Evolutionary conservation across 64 coral and sea anemone species (phyloP), one percentile per base, ranked within the genome.

Genomic region (Catalaphyllia jardinei): DNA sequence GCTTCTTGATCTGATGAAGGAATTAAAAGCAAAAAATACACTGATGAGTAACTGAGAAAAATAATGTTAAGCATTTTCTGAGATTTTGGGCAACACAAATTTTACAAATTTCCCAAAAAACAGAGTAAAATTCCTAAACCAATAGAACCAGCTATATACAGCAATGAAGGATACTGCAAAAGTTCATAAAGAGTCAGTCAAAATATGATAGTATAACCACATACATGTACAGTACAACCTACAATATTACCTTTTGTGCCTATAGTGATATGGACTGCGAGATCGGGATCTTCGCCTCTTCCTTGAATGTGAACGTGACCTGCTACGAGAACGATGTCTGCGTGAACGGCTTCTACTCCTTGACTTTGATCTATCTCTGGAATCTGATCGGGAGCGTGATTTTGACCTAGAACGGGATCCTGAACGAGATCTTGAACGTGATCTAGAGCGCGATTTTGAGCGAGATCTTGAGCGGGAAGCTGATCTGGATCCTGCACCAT

Each of bases 251-350:
- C 30, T 89, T 93, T 22, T 93, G 33, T 92, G 92, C 52, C 79
- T 91, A 52, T 51, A 91, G 85, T 93, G 93, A 76, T 98, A 79
- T 18, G 97, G 97, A 67, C 94, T 99, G 85, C 86, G 94, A 33
- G 97, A 99, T 10, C 88, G 95, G 60, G 95, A 96, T 60, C 87
- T 91, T 71, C 88, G 80, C 71, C 62, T 79, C 75, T 54, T 63
- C 78, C 14, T 93, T 3, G 60, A 83, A 25, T 30, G 76, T 4
- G 88, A 86, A 86, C 79, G 82, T 31, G 92, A 93, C 75, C 94
- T 96, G 30, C 91, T 93, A 18, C 91, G 86, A 49, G 91, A 88
- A 20, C 25, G 82, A 16, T 51, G 88, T 52, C 60, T 83, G 55
- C 86, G 82, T 76, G 87, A 93, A 60, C 65, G 95, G 22, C 91